These are phyloP conservation scores for Bombus confusus DNA, from an alignment of 1,140 invertebrate genomes.

Conservation along the genomic window DNA sequence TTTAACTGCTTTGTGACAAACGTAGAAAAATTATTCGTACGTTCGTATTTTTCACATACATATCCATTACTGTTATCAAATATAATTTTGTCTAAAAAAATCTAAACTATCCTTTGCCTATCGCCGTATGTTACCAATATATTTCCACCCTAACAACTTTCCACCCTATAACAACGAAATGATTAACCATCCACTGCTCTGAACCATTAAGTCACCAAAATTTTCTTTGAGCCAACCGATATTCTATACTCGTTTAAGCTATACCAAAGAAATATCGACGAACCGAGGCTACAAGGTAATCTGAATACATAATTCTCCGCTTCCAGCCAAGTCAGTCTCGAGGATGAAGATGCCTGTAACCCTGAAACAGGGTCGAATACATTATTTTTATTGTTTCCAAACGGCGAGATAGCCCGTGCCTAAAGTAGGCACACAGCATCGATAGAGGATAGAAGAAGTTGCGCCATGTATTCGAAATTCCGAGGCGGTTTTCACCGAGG, in stretches of 20 bases:
- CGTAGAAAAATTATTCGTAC: too few species aligned
- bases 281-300: neutral
- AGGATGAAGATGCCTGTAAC: neutral
- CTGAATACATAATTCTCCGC: neutral
- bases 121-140: too few species aligned
- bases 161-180: neutral
- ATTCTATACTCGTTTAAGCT: neutral
- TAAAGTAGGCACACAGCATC: neutral
- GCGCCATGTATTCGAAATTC: constrained; percentile 11
- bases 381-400: constrained; percentile 1
- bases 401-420: neutral
- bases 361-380: neutral
- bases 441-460: neutral
- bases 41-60: too few species aligned
- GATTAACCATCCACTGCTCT: neutral
- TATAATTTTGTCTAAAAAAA: too few species aligned
- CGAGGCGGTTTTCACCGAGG: constrained; percentile 12
- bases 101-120: too few species aligned
- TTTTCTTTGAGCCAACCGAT: too few species aligned
- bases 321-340: neutral
- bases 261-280: neutral
- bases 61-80: too few species aligned
- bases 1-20: too few species aligned
- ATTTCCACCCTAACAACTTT: too few species aligned
- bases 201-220: neutral